Percentiles rank a stretch among this genome's conserved stretches.
These are phyloP conservation scores for Eriosoma lanigerum DNA, from an alignment of 1,140 invertebrate genomes.

Conservation along the genomic window DNA sequence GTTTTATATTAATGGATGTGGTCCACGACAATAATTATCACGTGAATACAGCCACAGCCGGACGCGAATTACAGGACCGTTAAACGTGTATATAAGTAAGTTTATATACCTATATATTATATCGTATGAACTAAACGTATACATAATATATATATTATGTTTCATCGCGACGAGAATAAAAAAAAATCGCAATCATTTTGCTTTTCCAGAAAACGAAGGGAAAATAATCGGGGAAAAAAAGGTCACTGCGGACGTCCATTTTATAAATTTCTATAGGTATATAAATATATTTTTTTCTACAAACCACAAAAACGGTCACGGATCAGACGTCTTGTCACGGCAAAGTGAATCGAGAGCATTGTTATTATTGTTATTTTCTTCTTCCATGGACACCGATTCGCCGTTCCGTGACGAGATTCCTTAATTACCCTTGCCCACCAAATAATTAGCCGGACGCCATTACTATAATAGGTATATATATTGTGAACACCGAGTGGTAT, in stretches of 20 bases:
- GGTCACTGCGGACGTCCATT: constrained; percentile 49
- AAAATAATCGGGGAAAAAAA: constrained; percentile 19
- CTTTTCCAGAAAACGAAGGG: background rate
- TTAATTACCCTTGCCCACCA: constrained; percentile 43
- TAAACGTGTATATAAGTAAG: background rate
- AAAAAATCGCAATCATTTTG: constrained; percentile 29
- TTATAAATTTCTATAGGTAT: constrained; percentile 5
- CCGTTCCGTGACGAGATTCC: constrained; percentile 47
- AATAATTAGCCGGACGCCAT: constrained; percentile 47
- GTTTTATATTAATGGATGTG: background rate
- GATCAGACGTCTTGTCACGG: constrained; percentile 51
- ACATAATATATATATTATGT: background rate
- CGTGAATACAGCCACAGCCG: background rate
- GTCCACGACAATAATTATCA: background rate
- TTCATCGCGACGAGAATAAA: background rate
- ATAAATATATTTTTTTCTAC: too few species aligned
- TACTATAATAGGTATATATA: background rate
- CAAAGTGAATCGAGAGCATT: constrained; percentile 41
- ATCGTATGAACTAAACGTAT: too few species aligned
- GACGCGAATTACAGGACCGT: constrained; percentile 26
- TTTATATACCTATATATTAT: background rate
- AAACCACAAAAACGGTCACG: constrained; percentile 47
- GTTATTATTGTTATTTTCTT: constrained; percentile 46
- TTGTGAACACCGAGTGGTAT: background rate
- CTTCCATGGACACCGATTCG: constrained; percentile 43